Base-by-base conservation (phyloP, 23 tunicate species). In the Botrylloides violaceus region DNA sequence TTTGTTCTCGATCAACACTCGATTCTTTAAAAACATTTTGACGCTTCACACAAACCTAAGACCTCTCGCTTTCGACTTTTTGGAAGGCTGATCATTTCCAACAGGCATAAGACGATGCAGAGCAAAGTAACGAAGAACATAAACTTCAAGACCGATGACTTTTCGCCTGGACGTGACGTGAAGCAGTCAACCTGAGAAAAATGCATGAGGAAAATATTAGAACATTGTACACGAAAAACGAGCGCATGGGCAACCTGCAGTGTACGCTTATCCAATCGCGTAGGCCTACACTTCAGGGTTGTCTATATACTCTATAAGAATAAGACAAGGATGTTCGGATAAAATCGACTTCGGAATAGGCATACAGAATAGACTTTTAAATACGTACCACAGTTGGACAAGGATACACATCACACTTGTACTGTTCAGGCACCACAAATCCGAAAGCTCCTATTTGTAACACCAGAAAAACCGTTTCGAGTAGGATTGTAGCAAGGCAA, bases 171-270 rank as follows among this genome's bases (percentile, higher is more conserved):
- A 2, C 96, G 71, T 23, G 96, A 87, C 1, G 76, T 64, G 57
- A 81, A 87, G 66, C 96, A 87, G 65, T 87, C 87, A 26, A 76
- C 80, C 87, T 81, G 36, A n/a, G 9, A 48, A 59, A 43, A 28
- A 65, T n/a, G n/a, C n/a, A n/a, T n/a, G n/a, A n/a, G n/a, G n/a
- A n/a, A n/a, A n/a, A n/a, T n/a, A n/a, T n/a, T n/a, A n/a, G n/a
- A n/a, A n/a, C n/a, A n/a, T n/a, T n/a, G n/a, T n/a, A n/a, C n/a
- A n/a, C n/a, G n/a, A n/a, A n/a, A n/a, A n/a, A n/a, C n/a, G n/a
- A n/a, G n/a, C n/a, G n/a, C n/a, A n/a, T n/a, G n/a, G n/a, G n/a
- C n/a, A n/a, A n/a, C n/a, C n/a, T n/a, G n/a, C n/a, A n/a, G n/a
- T n/a, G n/a, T n/a, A n/a, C n/a, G n/a, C n/a, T n/a, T n/a, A n/a